phyloP scores from a whole-genome alignment of 2,113 vertebrate species.

The Limanda limanda region DNA sequence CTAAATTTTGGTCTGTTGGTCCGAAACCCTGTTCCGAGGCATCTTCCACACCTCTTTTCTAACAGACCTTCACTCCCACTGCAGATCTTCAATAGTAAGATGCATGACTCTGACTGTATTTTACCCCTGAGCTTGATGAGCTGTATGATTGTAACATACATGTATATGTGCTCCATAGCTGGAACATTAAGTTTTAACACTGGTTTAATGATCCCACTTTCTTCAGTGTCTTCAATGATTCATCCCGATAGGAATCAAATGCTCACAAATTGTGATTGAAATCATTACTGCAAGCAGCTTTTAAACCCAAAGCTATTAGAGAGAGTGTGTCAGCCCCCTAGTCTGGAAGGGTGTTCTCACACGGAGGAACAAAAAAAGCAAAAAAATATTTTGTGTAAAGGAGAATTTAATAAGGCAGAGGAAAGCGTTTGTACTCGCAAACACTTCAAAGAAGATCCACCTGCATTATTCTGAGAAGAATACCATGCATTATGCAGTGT shows the following conservation, averaged over 20 bases:
- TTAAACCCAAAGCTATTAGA: neutral
- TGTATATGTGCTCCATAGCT: slow-evolving; percentile 1
- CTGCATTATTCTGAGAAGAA: slow-evolving; percentile 39
- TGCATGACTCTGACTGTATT: neutral
- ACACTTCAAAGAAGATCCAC: slow-evolving; percentile 59
- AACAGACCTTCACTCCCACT: neutral
- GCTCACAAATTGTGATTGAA: slow-evolving; percentile 3
- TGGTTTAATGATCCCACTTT: neutral
- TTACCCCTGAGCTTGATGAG: neutral
- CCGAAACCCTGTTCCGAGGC: too few relatives aligned
- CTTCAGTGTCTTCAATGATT: slow-evolving; percentile 16
- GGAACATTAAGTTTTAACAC: slow-evolving; percentile 23
- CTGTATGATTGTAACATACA: neutral
- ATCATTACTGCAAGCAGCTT: neutral
- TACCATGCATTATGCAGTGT: slow-evolving; percentile 39
- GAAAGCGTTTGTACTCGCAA: slow-evolving; percentile 1
- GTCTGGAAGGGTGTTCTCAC: neutral
- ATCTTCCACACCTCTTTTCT: neutral
- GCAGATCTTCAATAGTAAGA: neutral
- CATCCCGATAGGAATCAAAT: slow-evolving; percentile 31
- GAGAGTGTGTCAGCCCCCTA: neutral
- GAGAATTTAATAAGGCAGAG: neutral
- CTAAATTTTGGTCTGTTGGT: too few relatives aligned
- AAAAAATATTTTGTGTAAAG: slow-evolving; percentile 9
- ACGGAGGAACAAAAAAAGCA: neutral